Evolutionary conservation across 2,113 vertebrate species (phyloP).

Genomic region (Ploceus nigricollis): DNA sequence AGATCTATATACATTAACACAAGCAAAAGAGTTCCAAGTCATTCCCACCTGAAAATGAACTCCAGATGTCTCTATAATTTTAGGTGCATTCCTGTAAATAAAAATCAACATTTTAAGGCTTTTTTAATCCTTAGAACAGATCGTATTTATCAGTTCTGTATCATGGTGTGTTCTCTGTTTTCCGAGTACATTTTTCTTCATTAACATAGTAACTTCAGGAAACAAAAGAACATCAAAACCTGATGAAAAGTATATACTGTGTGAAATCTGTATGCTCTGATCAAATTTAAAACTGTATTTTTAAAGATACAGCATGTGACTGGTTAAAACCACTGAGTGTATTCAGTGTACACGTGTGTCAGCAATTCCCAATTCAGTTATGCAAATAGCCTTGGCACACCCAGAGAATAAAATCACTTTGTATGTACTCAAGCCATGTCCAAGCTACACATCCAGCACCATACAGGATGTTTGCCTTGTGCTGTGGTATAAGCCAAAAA

Average conservation of each 20-base stretch:
- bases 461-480: background rate
- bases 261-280: background rate
- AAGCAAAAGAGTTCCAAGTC: background rate
- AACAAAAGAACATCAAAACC: background rate
- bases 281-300: background rate
- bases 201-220: background rate
- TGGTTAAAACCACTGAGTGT: background rate
- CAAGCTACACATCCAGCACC: background rate
- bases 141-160: background rate
- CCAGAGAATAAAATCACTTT: background rate
- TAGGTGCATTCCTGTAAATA: constrained; percentile 81
- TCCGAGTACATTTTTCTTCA: background rate
- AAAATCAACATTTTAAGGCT: background rate
- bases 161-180: background rate
- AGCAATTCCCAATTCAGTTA: background rate
- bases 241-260: background rate
- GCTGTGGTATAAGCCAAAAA: background rate
- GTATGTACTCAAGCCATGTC: background rate
- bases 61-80: constrained; percentile 94
- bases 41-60: constrained; percentile 95
- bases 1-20: background rate
- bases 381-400: background rate
- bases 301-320: background rate
- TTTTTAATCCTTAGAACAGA: background rate
- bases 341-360: accelerated